Evolutionary conservation across 1,140 invertebrate species (phyloP), one percentile per base, ranked within the genome.

Genomic region (Daktulosphaira vitifoliae): DNA sequence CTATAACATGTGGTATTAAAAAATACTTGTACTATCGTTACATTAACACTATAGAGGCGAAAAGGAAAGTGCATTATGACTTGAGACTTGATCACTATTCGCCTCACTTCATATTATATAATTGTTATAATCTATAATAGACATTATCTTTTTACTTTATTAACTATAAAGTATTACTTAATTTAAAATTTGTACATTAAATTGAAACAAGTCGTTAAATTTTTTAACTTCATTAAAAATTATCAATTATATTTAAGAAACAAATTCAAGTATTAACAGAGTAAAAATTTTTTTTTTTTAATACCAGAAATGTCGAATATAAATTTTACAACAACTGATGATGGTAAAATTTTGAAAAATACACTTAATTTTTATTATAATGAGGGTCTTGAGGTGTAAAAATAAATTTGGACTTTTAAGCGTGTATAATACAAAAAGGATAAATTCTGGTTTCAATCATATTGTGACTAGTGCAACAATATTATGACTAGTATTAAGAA

Each of bases 161-260:
- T 48, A 33, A 48, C 20, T 25, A 48, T 62, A 59, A 56, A 56
- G 29, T 29, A 46, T 62, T 48, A 22, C 25, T 62, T 62, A 62
- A 29, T 48, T 59, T 62, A 62, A 62, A 62, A 48, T 33, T 46
- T 62, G 56, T 62, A 62, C 56, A 62, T 62, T 48, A 62, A 48
- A 42, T 25, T 25, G 13, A 59, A 59, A 56, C 39, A 56, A 59
- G 52, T 56, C 25, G 11, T 56, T 56, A n/a, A 46, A 59, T 46
- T 46, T 33, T 33, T n/a, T n/a, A n/a, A n/a, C n/a, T n/a, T n/a
- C n/a, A n/a, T n/a, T n/a, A n/a, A 11, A 59, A 42, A 59, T 16
- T 59, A 59, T 37, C 54, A 44, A 59, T 44, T 23, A 59, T n/a
- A 25, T 23, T 4, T 54, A 11, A n/a, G n/a, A n/a, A n/a, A n/a